Evolutionary conservation across 2,888 invertebrate genomes (phyloP).

Genomic region (Trypoxylon attenuatum): DNA sequence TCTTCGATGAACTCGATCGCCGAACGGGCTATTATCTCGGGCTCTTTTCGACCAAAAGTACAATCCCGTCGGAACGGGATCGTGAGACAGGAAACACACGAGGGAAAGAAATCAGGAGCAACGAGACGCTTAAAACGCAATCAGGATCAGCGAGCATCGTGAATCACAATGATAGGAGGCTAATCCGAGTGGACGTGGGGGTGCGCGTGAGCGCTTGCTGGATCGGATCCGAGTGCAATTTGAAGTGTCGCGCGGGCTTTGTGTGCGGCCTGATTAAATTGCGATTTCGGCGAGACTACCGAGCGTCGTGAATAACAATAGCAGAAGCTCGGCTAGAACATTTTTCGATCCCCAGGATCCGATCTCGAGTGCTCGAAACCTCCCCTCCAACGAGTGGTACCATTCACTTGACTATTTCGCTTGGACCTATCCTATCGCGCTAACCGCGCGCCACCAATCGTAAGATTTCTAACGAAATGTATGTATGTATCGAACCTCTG

Average conservation of each 20-base stretch:
- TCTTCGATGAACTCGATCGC: too few relatives aligned
- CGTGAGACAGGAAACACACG: neutral
- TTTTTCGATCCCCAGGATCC: too few relatives aligned
- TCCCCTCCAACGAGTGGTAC: too few relatives aligned
- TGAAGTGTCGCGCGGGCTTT: constrained; percentile 60
- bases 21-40: too few relatives aligned
- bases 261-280: constrained; percentile 62
- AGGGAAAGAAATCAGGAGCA: constrained; percentile 24
- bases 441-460: constrained; percentile 28
- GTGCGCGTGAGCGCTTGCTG: constrained; percentile 23
- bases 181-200: constrained; percentile 50
- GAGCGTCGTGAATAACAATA: constrained; percentile 63
- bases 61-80: neutral
- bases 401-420: too few relatives aligned
- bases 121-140: constrained; percentile 63
- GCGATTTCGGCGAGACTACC: constrained; percentile 54
- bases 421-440: constrained; percentile 32
- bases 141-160: constrained; percentile 57
- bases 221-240: constrained; percentile 61
- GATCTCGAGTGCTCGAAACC: neutral
- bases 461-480: constrained; percentile 34
- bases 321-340: constrained; percentile 31
- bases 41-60: too few relatives aligned
- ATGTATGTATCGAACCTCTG: constrained; percentile 25
- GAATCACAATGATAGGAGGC: constrained; percentile 65